Evolutionary conservation across 2,888 invertebrate genomes (phyloP).

Genomic region (Alcis repandata): DNA sequence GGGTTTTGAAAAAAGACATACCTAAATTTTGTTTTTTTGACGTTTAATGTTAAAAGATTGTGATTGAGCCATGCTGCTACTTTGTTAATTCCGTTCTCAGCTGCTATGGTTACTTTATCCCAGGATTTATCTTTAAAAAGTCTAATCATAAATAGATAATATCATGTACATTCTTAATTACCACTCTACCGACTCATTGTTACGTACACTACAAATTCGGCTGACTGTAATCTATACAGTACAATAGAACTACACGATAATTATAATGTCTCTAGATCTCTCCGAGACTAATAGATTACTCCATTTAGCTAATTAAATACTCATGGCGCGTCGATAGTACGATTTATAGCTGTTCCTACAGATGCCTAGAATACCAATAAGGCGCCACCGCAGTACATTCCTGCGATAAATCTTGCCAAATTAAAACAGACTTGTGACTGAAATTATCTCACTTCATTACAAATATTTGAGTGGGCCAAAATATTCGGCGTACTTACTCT

Average conservation of each 20-base stretch:
- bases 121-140: no score
- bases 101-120: no score
- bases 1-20: no score
- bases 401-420: constrained; percentile 28
- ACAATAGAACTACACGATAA: not conserved
- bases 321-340: constrained; percentile 28
- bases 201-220: not conserved
- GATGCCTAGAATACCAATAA: constrained; percentile 40
- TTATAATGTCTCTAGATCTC: not conserved
- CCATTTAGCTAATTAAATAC: constrained; percentile 16
- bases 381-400: constrained; percentile 28
- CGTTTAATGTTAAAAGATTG: no score
- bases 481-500: no score
- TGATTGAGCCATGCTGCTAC: no score
- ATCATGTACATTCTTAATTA: not conserved
- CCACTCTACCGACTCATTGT: not conserved
- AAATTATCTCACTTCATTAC: constrained; percentile 30
- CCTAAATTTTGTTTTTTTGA: no score
- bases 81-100: no score
- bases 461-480: no score
- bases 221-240: not conserved
- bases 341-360: constrained; percentile 21
- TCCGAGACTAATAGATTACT: constrained; percentile 7
- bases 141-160: no score
- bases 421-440: constrained; percentile 34